A percentile compares a stretch with the other conserved stretches of the same genome.
phyloP scores from a whole-genome alignment of 2,797 vertebrate species.

The Sebastes jordani region DNA sequence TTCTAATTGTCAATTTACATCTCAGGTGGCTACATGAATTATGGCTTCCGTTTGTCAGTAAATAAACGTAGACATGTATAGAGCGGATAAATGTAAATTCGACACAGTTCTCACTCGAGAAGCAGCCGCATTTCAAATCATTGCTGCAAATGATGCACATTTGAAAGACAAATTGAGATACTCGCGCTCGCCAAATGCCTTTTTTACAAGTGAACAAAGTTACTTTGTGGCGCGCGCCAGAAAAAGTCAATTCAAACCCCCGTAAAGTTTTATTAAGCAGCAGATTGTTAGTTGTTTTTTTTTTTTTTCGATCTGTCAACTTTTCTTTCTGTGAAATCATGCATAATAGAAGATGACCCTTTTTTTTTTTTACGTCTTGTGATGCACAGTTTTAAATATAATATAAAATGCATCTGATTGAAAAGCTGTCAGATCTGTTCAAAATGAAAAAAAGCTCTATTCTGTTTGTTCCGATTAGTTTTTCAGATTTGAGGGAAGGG shows the following conservation, averaged over 20 bases:
- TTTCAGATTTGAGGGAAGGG: conserved; percentile 9
- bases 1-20: conserved; percentile 48
- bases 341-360: conserved; percentile 43
- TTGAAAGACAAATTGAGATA: conserved; percentile 45
- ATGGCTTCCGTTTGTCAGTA: conserved; percentile 11
- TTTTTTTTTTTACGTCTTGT: conserved; percentile 35
- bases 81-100: conserved; percentile 40
- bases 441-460: conserved; percentile 32
- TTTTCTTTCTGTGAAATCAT: conserved; percentile 46
- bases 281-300: conserved; percentile 27
- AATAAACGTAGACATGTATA: conserved; percentile 28
- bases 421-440: conserved; percentile 29
- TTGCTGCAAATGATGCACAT: conserved; percentile 22
- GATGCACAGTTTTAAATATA: conserved; percentile 13
- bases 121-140: conserved; percentile 24
- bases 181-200: background rate
- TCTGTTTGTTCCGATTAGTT: conserved; percentile 49
- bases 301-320: conserved; percentile 20
- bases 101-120: conserved; percentile 1
- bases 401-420: conserved; percentile 25
- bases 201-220: conserved; percentile 43
- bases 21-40: conserved; percentile 24
- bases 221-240: conserved; percentile 35
- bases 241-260: conserved; percentile 29
- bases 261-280: conserved; percentile 33